Evolutionary conservation across 2,797 vertebrate species (phyloP), one percentile per base, ranked within the genome.

Genomic region (Clarias pachynema): DNA sequence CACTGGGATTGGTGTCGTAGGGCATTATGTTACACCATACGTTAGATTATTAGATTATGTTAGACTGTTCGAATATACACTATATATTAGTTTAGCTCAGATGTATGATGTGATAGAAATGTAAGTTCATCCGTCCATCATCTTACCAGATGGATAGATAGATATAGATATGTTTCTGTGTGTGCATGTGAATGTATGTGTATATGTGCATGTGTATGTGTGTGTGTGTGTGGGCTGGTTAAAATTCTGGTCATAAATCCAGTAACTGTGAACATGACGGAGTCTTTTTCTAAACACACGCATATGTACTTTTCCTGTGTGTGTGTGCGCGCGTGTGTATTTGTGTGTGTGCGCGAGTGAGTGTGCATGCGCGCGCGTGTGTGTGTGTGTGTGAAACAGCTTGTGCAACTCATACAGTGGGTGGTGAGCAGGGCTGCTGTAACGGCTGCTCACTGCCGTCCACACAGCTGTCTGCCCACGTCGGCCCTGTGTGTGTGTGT

Each of bases 401-500:
- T 89, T 89, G 84, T 81, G 75, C 60, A 59, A 62, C 77, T 91
- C 84, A 86, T 75, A 56, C 37, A 72, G 73, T 81, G 75, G 83
- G 91, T 88, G 85, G 87, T 90, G 89, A 87, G 87, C 88, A 89
- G 31, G 91, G 85, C 89, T 91, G 93, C 88, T 92, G 89, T 93
- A 93, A 92, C 93, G 93, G 93, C 94, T 94, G 94, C 93, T 95
- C 90, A 82, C 86, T 88, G 90, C 91, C 93, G 70, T 94, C 93
- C 90, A 89, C 87, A 92, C 95, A 95, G 95, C 94, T 95, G 95
- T 95, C 93, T 92, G 89, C 78, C 79, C 87, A 89, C 20, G 70
- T 86, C 78, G 69, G 70, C 34, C 66, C 90, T 94, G 92, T 93
- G 73, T 49, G 44, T 44, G 40, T 8, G 40, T 40, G 57, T 59